phyloP scores from a whole-genome alignment of 2,797 vertebrate species.

The Sebastes matsubarae region DNA sequence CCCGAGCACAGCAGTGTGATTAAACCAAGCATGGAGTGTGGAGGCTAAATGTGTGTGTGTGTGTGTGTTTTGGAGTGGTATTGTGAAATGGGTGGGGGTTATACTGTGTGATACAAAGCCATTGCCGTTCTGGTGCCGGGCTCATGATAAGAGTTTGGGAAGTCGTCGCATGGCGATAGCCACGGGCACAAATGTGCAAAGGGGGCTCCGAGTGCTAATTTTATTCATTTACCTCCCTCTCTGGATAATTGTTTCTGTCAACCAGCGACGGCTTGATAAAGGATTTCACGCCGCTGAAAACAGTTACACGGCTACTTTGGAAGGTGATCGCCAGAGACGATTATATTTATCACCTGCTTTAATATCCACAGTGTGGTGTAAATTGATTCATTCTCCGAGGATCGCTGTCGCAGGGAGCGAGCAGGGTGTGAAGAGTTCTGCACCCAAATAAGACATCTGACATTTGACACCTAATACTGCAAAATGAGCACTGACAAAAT shows the following conservation, averaged over 20 bases:
- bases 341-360: constrained; percentile 86
- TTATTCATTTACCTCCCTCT: constrained; percentile 85
- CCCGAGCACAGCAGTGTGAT: constrained; percentile 54
- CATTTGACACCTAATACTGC: constrained; percentile 24
- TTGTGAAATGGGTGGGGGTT: constrained; percentile 51
- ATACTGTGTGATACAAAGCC: constrained; percentile 49
- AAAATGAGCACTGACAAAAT: neutral
- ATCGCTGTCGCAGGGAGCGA: constrained; percentile 59
- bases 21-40: constrained; percentile 38
- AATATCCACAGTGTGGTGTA: constrained; percentile 79
- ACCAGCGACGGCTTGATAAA: constrained; percentile 81
- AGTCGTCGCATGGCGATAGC: constrained; percentile 72
- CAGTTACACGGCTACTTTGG: constrained; percentile 83
- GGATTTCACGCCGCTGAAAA: constrained; percentile 83
- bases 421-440: constrained; percentile 57
- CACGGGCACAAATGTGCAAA: constrained; percentile 75
- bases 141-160: constrained; percentile 78
- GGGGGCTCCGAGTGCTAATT: constrained; percentile 79
- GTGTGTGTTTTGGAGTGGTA: constrained; percentile 5
- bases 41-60: constrained; percentile 6
- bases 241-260: constrained; percentile 86
- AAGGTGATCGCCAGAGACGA: constrained; percentile 82
- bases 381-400: constrained; percentile 80
- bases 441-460: constrained; percentile 41
- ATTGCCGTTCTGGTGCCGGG: constrained; percentile 53